Evolutionary conservation across 2,888 invertebrate species (phyloP).

Genomic region (Scaptomyza caliginosa): DNA sequence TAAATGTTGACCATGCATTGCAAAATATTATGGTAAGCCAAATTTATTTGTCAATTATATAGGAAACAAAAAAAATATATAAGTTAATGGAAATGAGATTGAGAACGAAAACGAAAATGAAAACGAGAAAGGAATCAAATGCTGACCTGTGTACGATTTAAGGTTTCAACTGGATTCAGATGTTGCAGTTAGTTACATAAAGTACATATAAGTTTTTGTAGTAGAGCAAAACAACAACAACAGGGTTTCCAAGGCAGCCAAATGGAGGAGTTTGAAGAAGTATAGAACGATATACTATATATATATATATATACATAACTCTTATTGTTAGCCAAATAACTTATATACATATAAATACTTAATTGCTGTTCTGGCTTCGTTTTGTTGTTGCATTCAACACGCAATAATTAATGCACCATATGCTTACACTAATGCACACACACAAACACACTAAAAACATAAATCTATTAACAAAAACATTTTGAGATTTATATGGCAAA

Average conservation of each 20-base stretch:
- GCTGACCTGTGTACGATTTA: constrained; percentile 64
- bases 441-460: constrained; percentile 7
- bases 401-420: constrained; percentile 1
- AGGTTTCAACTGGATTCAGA: constrained; percentile 69
- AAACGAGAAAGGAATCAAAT: constrained; percentile 31
- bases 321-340: constrained; percentile 29
- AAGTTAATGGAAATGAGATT: constrained; percentile 5
- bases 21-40: constrained; percentile 76
- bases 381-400: constrained; percentile 70
- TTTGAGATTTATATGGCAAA: constrained; percentile 18
- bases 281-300: constrained; percentile 5
- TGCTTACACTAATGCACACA: constrained; percentile 9
- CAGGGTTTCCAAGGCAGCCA: constrained; percentile 66
- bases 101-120: too few relatives aligned
- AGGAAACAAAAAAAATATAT: constrained; percentile 17
- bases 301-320: constrained; percentile 13
- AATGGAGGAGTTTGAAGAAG: constrained; percentile 19
- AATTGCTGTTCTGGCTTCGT: constrained; percentile 27
- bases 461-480: constrained; percentile 7
- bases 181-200: constrained; percentile 52
- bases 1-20: constrained; percentile 74
- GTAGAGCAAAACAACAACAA: constrained; percentile 12
- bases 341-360: constrained; percentile 5
- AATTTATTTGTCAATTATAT: constrained; percentile 74
- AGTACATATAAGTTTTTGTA: constrained; percentile 20